Conservation (phyloP, 2,888 invertebrate species). For the Plagodis dolabraria region DNA sequence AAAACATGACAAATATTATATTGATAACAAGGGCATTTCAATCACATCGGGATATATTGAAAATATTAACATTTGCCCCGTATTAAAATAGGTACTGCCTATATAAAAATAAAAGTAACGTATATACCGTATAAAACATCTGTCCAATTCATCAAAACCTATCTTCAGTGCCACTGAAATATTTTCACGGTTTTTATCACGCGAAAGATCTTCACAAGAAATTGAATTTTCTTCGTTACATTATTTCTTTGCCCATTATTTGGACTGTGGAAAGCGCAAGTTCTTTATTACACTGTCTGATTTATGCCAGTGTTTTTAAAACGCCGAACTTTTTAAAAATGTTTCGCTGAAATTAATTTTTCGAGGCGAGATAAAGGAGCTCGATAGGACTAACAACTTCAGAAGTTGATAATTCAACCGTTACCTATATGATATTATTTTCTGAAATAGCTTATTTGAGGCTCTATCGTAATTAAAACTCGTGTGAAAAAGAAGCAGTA, state of each 20-base stretch:
- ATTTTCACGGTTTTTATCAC: not conserved
- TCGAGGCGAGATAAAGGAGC: conserved; percentile 44
- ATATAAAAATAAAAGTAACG: too few species aligned
- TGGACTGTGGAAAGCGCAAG: conserved; percentile 29
- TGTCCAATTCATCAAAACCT: too few species aligned
- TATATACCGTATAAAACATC: too few species aligned
- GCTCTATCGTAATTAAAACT: conserved; percentile 12
- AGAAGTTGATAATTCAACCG: conserved; percentile 36
- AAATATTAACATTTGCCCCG: too few species aligned
- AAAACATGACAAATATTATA: too few species aligned
- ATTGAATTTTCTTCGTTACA: conserved; percentile 9
- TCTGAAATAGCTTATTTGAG: conserved; percentile 33
- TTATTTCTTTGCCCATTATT: conserved; percentile 26
- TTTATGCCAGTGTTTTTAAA: conserved; percentile 44
- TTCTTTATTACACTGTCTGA: conserved; percentile 38
- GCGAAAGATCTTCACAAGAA: conserved; percentile 3
- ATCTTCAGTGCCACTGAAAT: not conserved
- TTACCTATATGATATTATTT: conserved; percentile 38
- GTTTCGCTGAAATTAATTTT: conserved; percentile 44
- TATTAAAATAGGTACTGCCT: too few species aligned
- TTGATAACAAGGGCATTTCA: too few species aligned
- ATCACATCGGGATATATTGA: too few species aligned
- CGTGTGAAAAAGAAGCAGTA: conserved; percentile 14
- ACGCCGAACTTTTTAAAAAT: conserved; percentile 31
- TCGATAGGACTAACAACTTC: conserved; percentile 36